phyloP scores from a whole-genome alignment of 2,797 vertebrate genomes.

The Paramormyrops hopkinsi region DNA sequence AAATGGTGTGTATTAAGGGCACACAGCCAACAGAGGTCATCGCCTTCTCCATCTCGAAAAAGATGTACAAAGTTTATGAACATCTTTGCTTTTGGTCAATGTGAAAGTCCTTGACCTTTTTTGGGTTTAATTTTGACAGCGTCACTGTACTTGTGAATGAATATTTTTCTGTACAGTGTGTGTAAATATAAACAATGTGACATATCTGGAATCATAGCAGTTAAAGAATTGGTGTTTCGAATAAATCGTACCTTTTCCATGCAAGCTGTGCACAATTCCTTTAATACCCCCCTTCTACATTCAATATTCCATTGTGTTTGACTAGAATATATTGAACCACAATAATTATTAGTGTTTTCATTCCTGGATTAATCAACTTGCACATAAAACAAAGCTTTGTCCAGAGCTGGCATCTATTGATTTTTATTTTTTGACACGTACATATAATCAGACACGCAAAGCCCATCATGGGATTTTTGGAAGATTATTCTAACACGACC shows the following conservation, averaged over 20 bases:
- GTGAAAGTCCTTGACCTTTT: background rate
- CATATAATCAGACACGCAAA: background rate
- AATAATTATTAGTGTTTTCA: background rate
- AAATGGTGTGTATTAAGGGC: background rate
- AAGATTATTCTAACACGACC: background rate
- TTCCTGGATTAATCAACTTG: background rate
- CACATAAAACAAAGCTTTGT: background rate
- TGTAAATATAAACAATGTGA: background rate
- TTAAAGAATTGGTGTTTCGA: background rate
- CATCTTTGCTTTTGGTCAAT: background rate
- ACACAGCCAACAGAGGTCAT: background rate
- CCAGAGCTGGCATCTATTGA: background rate
- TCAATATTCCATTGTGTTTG: background rate
- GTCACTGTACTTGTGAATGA: background rate
- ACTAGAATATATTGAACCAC: background rate
- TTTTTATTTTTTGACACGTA: background rate
- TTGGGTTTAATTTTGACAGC: background rate
- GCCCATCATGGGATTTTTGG: background rate
- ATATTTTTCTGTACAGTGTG: background rate
- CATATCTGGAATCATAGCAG: background rate
- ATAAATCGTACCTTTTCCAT: background rate
- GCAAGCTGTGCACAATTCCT: background rate
- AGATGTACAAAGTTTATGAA: background rate
- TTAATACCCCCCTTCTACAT: background rate
- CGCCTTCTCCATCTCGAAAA: background rate